Percentiles rank a stretch among this genome's conserved stretches.
Evolutionary conservation across 2,113 vertebrate species (phyloP).

Genomic region (Athene noctua): DNA sequence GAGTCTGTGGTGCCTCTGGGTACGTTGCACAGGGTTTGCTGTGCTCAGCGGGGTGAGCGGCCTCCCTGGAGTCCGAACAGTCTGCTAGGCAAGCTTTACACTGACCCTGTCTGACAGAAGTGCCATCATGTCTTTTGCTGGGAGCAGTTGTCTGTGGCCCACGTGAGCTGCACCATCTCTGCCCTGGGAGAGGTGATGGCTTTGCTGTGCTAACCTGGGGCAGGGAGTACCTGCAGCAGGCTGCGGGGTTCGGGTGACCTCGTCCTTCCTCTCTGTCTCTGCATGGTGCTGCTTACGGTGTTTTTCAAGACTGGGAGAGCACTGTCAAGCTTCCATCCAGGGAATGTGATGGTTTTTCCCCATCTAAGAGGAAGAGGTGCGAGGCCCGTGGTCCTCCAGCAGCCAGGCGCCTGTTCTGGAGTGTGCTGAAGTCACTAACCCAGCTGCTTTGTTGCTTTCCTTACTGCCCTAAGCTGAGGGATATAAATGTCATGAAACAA

Average conservation of each 20-base stretch:
- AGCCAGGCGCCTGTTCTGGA: neutral
- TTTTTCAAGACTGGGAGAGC: neutral
- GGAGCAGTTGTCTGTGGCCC: neutral
- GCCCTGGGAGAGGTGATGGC: neutral
- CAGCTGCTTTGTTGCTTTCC: conserved; percentile 14
- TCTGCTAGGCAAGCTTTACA: neutral
- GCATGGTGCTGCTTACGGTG: neutral
- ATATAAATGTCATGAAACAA: too few species aligned
- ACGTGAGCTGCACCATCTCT: fast-evolving
- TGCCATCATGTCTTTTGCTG: neutral
- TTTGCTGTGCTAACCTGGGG: neutral
- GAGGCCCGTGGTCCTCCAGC: neutral
- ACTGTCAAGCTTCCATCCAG: neutral
- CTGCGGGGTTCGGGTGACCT: fast-evolving
- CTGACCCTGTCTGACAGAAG: neutral
- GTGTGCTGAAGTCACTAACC: neutral
- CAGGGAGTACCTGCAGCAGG: neutral
- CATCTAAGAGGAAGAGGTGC: neutral
- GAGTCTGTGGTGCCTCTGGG: too few species aligned
- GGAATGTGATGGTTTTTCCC: neutral
- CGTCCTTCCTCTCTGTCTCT: neutral
- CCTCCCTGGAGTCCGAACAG: fast-evolving
- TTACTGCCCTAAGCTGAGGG: neutral
- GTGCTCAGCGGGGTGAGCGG: too few species aligned
- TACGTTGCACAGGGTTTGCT: too few species aligned